Evolutionary conservation across 92 coral and sea anemone species (phyloP).

Genomic region (Pocillopora meandrina): DNA sequence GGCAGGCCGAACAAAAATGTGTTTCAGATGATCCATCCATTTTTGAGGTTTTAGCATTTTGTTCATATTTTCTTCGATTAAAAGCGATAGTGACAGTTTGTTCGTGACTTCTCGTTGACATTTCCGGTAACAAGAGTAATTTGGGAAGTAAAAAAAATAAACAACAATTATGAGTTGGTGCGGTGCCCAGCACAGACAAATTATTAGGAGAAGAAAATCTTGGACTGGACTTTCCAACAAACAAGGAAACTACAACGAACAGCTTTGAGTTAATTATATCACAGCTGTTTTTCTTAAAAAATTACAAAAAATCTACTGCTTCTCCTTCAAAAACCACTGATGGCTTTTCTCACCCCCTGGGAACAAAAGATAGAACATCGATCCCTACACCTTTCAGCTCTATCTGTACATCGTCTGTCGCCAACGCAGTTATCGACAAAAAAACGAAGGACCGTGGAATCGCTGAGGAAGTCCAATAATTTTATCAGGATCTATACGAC

Average conservation of each 20-base stretch:
- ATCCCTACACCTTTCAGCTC: background rate
- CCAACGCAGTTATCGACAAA: background rate
- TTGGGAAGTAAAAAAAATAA: constrained; percentile 21
- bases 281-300: background rate
- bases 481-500: background rate
- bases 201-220: background rate
- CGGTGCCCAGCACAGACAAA: background rate
- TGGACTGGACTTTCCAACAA: constrained; percentile 5
- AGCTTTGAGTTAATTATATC: background rate
- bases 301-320: no score
- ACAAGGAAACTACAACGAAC: background rate
- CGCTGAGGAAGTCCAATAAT: background rate
- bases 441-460: background rate
- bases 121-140: background rate
- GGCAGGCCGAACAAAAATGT: background rate
- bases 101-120: constrained; percentile 11
- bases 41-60: constrained; percentile 25
- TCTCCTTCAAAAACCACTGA: no score
- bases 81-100: constrained; percentile 3
- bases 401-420: background rate
- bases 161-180: constrained; percentile 18
- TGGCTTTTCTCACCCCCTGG: background rate
- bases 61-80: constrained; percentile 18
- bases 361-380: background rate
- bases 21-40: constrained; percentile 17